Percentiles rank a stretch among this genome's conserved stretches.
These are phyloP conservation scores for Meloidogyne hapla DNA, from an alignment of 1,140 invertebrate genomes.

Conservation along the genomic window DNA sequence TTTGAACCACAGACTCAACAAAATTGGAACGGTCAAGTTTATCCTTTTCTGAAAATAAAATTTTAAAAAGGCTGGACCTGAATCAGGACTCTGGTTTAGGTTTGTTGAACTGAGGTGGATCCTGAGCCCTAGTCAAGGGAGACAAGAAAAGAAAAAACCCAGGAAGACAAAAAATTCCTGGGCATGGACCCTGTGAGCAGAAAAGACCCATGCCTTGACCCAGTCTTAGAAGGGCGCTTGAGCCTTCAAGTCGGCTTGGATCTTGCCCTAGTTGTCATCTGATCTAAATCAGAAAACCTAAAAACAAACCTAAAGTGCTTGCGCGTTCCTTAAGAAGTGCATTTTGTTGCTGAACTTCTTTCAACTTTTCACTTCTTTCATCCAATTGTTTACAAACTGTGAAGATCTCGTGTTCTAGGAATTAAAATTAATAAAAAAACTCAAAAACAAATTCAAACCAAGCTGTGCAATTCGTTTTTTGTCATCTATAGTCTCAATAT, in stretches of 20 bases:
- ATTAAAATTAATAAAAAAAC: not conserved
- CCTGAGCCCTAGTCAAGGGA: too few relatives aligned
- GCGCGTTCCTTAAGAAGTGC: slow-evolving; percentile 19
- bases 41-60: slow-evolving; percentile 26
- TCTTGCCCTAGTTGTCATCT: too few relatives aligned
- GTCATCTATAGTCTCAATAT: slow-evolving; percentile 24
- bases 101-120: too few relatives aligned
- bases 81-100: too few relatives aligned
- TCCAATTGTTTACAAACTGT: slow-evolving; percentile 29
- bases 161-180: too few relatives aligned
- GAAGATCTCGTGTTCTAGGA: slow-evolving; percentile 31
- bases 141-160: too few relatives aligned
- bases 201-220: too few relatives aligned
- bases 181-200: too few relatives aligned
- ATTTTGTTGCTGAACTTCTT: slow-evolving; percentile 22
- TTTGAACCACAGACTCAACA: slow-evolving; percentile 11
- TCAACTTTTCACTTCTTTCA: slow-evolving; percentile 20
- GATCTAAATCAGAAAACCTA: too few relatives aligned
- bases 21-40: slow-evolving; percentile 18
- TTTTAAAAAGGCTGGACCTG: too few relatives aligned
- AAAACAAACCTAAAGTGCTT: slow-evolving; percentile 20
- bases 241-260: too few relatives aligned
- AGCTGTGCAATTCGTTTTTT: slow-evolving; percentile 27
- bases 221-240: too few relatives aligned
- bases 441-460: not conserved